Percentiles rank a stretch among this genome's conserved stretches.
phyloP scores from a whole-genome alignment of 2,797 vertebrate species.

The Otolemur crassicaudatus region DNA sequence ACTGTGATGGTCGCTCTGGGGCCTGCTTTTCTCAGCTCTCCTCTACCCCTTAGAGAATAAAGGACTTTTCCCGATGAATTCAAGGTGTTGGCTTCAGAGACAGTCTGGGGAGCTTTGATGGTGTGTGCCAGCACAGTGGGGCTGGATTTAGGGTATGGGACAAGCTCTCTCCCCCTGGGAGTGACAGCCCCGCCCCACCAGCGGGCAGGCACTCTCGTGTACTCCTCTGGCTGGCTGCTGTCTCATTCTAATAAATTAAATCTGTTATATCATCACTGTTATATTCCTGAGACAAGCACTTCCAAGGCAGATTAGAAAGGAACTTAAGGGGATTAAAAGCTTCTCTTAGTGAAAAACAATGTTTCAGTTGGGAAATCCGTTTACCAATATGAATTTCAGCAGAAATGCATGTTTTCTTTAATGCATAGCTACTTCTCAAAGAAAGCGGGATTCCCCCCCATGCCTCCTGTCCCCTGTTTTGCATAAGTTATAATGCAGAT shows the following conservation, averaged over 20 bases:
- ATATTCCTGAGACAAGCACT: constrained; percentile 89
- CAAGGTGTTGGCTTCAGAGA: neutral
- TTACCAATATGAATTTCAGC: constrained; percentile 90
- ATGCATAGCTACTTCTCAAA: constrained; percentile 82
- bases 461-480: constrained; percentile 80
- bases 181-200: neutral
- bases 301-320: constrained; percentile 90
- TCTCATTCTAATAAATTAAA: constrained; percentile 90
- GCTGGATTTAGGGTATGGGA: neutral
- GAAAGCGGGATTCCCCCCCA: constrained; percentile 80
- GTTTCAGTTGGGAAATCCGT: constrained; percentile 90
- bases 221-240: constrained; percentile 84
- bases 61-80: fast-evolving
- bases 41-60: neutral
- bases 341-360: constrained; percentile 90
- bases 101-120: neutral
- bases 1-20: neutral
- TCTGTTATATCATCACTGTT: constrained; percentile 89
- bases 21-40: neutral
- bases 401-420: constrained; percentile 87
- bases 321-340: constrained; percentile 92
- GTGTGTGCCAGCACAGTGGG: fast-evolving
- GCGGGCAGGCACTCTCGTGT: constrained; percentile 71
- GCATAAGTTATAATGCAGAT: constrained; percentile 82
- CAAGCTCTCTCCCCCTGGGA: neutral